Percentiles rank a stretch among this genome's conserved stretches.
These are phyloP conservation scores for Harpalus rubripes DNA, from an alignment of 2,888 invertebrate genomes.

Conservation along the genomic window DNA sequence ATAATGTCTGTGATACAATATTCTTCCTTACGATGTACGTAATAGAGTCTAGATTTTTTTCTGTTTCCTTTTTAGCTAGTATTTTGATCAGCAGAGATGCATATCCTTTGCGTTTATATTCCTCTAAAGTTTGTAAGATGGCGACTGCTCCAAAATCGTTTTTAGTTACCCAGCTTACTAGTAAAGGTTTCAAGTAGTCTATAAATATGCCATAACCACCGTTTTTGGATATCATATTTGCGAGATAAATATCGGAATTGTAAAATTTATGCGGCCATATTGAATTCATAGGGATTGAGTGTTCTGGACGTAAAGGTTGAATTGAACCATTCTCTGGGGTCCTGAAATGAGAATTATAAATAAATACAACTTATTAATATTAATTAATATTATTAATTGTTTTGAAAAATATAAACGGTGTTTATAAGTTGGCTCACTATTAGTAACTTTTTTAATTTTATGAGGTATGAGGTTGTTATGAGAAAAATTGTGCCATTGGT, in stretches of 20 bases:
- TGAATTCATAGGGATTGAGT: slow-evolving; percentile 9
- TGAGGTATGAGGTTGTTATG: no score
- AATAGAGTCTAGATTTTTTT: slow-evolving; percentile 72
- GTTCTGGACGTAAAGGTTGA: neutral
- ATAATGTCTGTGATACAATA: slow-evolving; percentile 73
- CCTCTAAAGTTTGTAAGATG: slow-evolving; percentile 74
- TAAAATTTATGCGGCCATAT: slow-evolving; percentile 74
- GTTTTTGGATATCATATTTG: slow-evolving; percentile 73
- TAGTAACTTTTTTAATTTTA: no score
- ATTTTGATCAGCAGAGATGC: slow-evolving; percentile 73
- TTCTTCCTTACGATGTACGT: slow-evolving; percentile 74
- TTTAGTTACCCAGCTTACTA: slow-evolving; percentile 75
- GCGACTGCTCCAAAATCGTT: slow-evolving; percentile 74
- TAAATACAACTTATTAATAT: no score
- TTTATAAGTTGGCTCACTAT: no score
- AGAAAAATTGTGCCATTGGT: no score
- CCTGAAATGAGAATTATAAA: slow-evolving; percentile 35
- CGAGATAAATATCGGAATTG: slow-evolving; percentile 72
- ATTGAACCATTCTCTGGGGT: slow-evolving; percentile 3
- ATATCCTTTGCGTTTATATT: slow-evolving; percentile 74
- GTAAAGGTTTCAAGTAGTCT: slow-evolving; percentile 71
- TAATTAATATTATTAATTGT: no score
- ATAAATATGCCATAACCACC: slow-evolving; percentile 75
- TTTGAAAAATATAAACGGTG: no score
- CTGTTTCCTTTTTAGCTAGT: slow-evolving; percentile 73